Conservation (phyloP, 2,888 invertebrate genomes). For the Pteria penguin region DNA sequence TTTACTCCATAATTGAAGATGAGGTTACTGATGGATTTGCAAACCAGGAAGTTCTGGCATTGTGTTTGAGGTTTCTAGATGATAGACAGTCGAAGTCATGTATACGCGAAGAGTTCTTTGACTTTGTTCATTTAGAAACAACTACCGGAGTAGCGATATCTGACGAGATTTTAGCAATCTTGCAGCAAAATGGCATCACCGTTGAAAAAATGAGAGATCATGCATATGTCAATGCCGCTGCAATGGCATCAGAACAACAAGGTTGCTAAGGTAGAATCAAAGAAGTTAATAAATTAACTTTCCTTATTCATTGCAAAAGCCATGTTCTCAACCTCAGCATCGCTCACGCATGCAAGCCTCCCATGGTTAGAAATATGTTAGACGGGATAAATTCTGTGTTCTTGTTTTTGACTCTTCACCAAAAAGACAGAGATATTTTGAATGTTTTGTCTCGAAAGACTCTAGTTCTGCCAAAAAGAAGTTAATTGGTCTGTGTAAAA, state of each 20-base stretch:
- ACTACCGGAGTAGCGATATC: slow-evolving; percentile 1
- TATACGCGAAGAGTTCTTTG: background rate
- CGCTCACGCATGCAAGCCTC: slow-evolving; percentile 8
- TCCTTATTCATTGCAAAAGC: background rate
- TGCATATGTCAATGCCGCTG: background rate
- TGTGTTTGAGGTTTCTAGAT: slow-evolving; percentile 13
- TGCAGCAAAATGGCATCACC: background rate
- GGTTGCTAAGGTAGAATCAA: too few species aligned
- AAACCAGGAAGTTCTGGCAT: slow-evolving; percentile 8
- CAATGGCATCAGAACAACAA: background rate
- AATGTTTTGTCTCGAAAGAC: too few species aligned
- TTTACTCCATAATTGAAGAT: slow-evolving; percentile 18
- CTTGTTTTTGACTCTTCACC: slow-evolving; percentile 25
- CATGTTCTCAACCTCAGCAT: slow-evolving; percentile 21
- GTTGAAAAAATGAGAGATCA: background rate
- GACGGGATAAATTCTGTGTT: slow-evolving; percentile 13
- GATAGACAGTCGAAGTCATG: background rate
- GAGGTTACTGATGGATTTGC: slow-evolving; percentile 13
- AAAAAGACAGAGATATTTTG: slow-evolving; percentile 15
- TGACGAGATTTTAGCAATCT: background rate
- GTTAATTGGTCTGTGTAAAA: slow-evolving; percentile 3
- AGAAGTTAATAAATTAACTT: background rate
- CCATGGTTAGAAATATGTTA: slow-evolving; percentile 31
- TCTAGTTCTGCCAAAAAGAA: too few species aligned
- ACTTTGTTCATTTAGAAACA: slow-evolving; percentile 9